Conservation (phyloP, 2,797 vertebrate species). For the Iguana delicatissima region DNA sequence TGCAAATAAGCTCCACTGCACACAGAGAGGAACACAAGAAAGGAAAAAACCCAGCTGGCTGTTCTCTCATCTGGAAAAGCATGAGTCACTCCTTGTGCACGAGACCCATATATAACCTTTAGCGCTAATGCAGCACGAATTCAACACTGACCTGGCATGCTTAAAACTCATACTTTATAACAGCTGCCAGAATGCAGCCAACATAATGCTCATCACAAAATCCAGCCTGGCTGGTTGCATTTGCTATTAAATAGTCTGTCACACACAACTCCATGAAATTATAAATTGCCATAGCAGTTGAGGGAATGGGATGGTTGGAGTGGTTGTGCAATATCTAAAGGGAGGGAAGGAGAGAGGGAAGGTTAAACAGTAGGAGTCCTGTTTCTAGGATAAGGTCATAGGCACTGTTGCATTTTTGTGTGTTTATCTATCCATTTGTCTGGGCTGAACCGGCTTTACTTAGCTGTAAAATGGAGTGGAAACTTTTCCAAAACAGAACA, state of each 20-base stretch:
- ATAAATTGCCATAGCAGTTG: neutral
- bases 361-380: no score
- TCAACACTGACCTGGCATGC: neutral
- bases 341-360: neutral
- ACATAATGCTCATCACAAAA: neutral
- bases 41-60: neutral
- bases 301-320: constrained; percentile 10
- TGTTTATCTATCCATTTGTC: no score
- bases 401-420: no score
- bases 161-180: constrained; percentile 15
- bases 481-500: no score
- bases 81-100: fast-evolving
- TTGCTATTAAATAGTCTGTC: neutral
- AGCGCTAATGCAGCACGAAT: neutral
- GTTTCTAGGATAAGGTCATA: no score
- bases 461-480: no score
- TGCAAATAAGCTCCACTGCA: no score
- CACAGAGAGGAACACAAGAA: neutral
- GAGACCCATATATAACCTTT: constrained; percentile 21
- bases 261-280: neutral
- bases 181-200: neutral
- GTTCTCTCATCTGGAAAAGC: neutral
- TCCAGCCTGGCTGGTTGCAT: neutral
- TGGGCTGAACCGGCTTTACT: no score
- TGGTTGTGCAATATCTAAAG: neutral